Evolutionary conservation across 2,888 invertebrate species (phyloP).

Genomic region (Dicycla oo): DNA sequence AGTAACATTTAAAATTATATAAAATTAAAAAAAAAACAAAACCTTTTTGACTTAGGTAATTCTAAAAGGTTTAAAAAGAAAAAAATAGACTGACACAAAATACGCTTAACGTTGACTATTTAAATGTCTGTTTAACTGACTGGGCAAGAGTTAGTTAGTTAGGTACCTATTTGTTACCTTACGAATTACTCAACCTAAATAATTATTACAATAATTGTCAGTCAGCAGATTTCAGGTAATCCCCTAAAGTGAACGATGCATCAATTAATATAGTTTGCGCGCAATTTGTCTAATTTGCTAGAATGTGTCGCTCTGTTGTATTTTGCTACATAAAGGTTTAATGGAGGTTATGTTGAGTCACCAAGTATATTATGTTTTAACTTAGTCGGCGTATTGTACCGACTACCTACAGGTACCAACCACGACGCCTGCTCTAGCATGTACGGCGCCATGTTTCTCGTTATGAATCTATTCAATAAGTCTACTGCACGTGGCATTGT

Average conservation of each 20-base stretch:
- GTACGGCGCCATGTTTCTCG: slow-evolving; percentile 16
- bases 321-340: slow-evolving; percentile 8
- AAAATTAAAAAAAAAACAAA: too few relatives aligned
- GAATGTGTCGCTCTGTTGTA: slow-evolving; percentile 27
- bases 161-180: background rate
- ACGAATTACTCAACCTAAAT: slow-evolving; percentile 16
- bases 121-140: too few relatives aligned
- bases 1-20: too few relatives aligned
- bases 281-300: slow-evolving; percentile 39
- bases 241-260: slow-evolving; percentile 45
- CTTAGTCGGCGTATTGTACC: background rate
- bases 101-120: too few relatives aligned
- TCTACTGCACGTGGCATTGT: too few relatives aligned
- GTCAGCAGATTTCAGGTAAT: slow-evolving; percentile 43
- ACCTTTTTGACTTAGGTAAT: too few relatives aligned
- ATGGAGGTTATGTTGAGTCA: slow-evolving; percentile 33
- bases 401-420: too few relatives aligned
- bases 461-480: background rate
- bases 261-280: slow-evolving; percentile 8
- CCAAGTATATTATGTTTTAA: slow-evolving; percentile 5
- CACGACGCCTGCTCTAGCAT: slow-evolving; percentile 20
- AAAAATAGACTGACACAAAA: too few relatives aligned
- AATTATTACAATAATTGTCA: slow-evolving; percentile 17
- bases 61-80: too few relatives aligned
- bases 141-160: too few relatives aligned